Base-by-base conservation (phyloP, 2,888 invertebrate genomes). In the Thymelicus sylvestris region DNA sequence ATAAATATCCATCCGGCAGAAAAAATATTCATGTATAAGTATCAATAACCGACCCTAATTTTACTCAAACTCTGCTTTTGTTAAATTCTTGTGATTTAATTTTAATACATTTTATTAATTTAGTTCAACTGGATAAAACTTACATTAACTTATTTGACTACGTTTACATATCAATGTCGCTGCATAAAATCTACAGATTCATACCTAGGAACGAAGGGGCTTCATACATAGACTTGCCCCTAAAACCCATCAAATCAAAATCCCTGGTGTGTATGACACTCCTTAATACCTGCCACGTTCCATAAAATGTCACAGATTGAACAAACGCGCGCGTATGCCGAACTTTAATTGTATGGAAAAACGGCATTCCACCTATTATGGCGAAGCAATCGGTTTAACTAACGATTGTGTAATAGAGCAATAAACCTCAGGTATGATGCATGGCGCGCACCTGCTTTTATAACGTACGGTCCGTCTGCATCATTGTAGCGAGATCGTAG, bases 391-490 rank as follows among this genome's bases (percentile, higher is more conserved):
- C 77, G 75, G 73, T 76, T 83, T 86, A 83, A 86, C 85, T 83
- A 85, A 81, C 79, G 73, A 81, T 86, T 86, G 82, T 83, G 87
- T 85, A 90, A 89, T 86, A 85, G 83, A 87, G 84, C 83, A 83
- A 88, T 89, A 87, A 87, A 86, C 80, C 79, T 79, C 74, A 68
- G 76, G 76, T 80, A 78, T 81, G 82, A 83, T 83, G 77, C 78
- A 61, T 41, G 61, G 6, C n/a, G 59, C 44, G 24, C 47, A 47
- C 24, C 19, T 39, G 64, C 69, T 15, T 70, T 65, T 65, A 70
- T 19, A 70, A 52, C 15, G 7, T 41, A 65, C 60, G 60, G 50
- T 31, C 15, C 13, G 50, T 31, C 15, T 2, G 47, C 47, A 15
- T 44, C 39, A 15, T 41, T 19, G 44, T 31, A 48, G 48, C 41